Conservation (phyloP, 2,113 vertebrate genomes). For the Collichthys lucidus region DNA sequence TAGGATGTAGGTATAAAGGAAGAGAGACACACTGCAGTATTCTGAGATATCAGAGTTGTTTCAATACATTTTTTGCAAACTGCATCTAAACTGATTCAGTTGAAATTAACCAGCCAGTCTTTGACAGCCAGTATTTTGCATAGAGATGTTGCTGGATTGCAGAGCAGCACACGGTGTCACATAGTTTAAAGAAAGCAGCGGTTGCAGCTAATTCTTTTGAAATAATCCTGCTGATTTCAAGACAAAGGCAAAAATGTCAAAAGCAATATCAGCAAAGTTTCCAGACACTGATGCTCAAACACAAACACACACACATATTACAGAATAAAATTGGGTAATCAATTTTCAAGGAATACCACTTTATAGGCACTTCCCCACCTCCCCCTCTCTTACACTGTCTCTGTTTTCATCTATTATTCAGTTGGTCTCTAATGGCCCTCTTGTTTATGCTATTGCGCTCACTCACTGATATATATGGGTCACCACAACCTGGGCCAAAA, state of each 20-base stretch:
- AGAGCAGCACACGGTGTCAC: neutral
- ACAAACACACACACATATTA: neutral
- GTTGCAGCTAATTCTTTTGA: conserved; percentile 7
- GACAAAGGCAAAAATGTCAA: neutral
- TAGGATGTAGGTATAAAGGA: neutral
- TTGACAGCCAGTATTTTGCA: neutral
- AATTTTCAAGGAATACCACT: conserved; percentile 1
- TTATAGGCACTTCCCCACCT: conserved; percentile 1
- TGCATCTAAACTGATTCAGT: neutral
- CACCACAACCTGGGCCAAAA: conserved; percentile 43
- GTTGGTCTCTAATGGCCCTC: conserved; percentile 37
- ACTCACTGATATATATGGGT: conserved; percentile 53
- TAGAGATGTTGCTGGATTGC: neutral
- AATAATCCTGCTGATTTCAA: neutral
- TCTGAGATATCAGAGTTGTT: neutral
- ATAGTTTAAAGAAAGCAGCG: neutral
- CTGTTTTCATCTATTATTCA: conserved; percentile 61
- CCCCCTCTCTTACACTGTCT: neutral
- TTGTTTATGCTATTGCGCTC: conserved; percentile 35
- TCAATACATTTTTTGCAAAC: neutral
- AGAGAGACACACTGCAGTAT: neutral
- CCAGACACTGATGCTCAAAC: neutral
- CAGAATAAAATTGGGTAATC: conserved; percentile 1
- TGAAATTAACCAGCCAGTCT: neutral
- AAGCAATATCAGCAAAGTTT: neutral